Percentiles rank a stretch among this genome's conserved stretches.
Conservation (phyloP, 2,113 vertebrate species). For the Maccullochella peelii region DNA sequence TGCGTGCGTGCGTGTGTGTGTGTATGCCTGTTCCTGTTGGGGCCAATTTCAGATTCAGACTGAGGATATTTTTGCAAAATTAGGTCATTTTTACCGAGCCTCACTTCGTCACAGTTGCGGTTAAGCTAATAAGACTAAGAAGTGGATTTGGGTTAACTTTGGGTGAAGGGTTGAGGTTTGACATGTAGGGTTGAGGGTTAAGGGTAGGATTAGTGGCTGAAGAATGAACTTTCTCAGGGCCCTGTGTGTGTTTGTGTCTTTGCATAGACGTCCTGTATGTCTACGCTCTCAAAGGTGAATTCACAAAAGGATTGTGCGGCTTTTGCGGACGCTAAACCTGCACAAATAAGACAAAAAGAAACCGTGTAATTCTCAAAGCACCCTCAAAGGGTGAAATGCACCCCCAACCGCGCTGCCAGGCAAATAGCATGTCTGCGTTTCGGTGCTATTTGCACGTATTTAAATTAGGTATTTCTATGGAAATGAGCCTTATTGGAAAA, state of each 20-base stretch:
- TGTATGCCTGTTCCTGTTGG: background rate
- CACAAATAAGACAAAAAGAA: no score
- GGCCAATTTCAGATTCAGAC: slow-evolving; percentile 25
- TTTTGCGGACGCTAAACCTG: no score
- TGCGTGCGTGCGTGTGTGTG: background rate
- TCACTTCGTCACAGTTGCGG: slow-evolving; percentile 11
- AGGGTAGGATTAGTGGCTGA: slow-evolving; percentile 3
- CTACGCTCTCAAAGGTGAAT: no score
- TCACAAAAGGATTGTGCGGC: no score
- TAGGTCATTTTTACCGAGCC: slow-evolving; percentile 18
- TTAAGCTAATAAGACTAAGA: background rate
- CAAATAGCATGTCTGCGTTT: no score
- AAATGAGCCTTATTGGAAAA: no score
- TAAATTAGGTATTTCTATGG: no score
- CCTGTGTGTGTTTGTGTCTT: background rate
- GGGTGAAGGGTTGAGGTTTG: background rate
- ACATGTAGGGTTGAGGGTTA: background rate
- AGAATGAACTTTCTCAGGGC: background rate
- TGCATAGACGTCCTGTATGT: background rate
- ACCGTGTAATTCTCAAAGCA: no score
- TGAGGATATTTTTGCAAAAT: slow-evolving; percentile 42
- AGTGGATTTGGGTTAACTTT: background rate
- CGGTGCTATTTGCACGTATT: no score
- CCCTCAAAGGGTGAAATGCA: no score
- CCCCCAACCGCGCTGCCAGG: no score